Base-by-base conservation (phyloP, 2,888 invertebrate species). In the Thymelicus lineola region DNA sequence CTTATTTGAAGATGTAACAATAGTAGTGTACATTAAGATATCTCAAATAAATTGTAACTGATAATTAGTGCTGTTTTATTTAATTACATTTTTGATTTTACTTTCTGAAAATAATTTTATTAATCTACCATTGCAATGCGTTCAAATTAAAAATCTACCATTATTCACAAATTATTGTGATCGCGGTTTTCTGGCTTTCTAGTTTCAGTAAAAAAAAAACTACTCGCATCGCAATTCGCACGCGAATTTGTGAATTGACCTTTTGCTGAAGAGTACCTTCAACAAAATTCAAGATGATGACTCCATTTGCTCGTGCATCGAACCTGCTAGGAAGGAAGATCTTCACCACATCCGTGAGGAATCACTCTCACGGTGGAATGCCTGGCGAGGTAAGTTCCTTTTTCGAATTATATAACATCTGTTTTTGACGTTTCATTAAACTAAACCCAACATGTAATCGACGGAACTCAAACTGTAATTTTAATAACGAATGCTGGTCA, bases 341-440 rank as follows among this genome's bases (percentile, higher is more conserved):
- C 73, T 85, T 93, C 84, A 88, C 86, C 72, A 90, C 84, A 74
- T 80, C 89, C 73, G 86, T 93, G 61, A 89, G 93, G 77, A 89
- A 89, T 76, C 89, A 90, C 77, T 88, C 88, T 38, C 84, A 90
- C 72, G 93, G 93, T 61, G 93, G 93, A 73, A 79, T 92, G 59
- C 90, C 93, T 81, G 93, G 93, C 74, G 93, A 92, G 89, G 93
- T 92, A 70, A 87, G 90, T 90, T 86, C 85, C 61, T 73, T 75
- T 75, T 81, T 82, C 72, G 75, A 82, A 80, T 75, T 77, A 79
- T 81, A 87, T 93, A 91, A 92, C 88, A 90, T 93, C 90, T 91
- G 53, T 50, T 84, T 82, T 60, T 80, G 45, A 66, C 12, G 53
- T 64, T 66, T 45, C 42, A 12, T 42, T 42, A 12, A 10, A 9